These are phyloP conservation scores for Agapostemon virescens DNA, from an alignment of 2,888 invertebrate species.

Conservation along the genomic window DNA sequence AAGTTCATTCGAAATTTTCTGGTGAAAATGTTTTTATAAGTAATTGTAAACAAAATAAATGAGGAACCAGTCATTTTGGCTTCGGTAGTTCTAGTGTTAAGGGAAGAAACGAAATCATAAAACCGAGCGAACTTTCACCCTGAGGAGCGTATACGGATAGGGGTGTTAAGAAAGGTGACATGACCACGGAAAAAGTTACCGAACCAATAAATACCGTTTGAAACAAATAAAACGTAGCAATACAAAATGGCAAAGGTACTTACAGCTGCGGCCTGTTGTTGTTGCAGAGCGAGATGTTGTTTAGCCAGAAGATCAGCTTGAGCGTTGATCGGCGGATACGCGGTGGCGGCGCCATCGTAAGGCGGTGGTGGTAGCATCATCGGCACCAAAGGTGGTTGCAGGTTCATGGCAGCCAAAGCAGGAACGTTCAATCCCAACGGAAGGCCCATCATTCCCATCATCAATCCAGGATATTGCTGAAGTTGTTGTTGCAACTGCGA, in stretches of 20 bases:
- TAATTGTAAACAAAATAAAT: no score
- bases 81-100: no score
- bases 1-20: no score
- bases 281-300: constrained; percentile 87
- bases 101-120: no score
- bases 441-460: constrained; percentile 92
- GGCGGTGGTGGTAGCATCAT: constrained; percentile 93
- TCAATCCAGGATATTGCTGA: constrained; percentile 94
- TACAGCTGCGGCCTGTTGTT: constrained; percentile 78
- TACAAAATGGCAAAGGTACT: constrained; percentile 55
- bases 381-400: constrained; percentile 94
- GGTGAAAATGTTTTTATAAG: no score
- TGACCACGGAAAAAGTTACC: not conserved
- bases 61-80: no score
- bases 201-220: not conserved
- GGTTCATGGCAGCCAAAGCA: constrained; percentile 95
- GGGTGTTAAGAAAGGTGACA: not conserved
- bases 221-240: constrained; percentile 1
- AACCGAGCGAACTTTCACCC: not conserved
- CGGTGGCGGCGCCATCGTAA: constrained; percentile 82
- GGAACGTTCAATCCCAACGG: constrained; percentile 90
- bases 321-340: constrained; percentile 77
- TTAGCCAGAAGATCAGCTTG: constrained; percentile 83
- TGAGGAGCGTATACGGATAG: not conserved
- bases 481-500: constrained; percentile 90